Evolutionary conservation across 2,888 invertebrate genomes (phyloP), one percentile per base, ranked within the genome.

Genomic region (Smittia aterrima): DNA sequence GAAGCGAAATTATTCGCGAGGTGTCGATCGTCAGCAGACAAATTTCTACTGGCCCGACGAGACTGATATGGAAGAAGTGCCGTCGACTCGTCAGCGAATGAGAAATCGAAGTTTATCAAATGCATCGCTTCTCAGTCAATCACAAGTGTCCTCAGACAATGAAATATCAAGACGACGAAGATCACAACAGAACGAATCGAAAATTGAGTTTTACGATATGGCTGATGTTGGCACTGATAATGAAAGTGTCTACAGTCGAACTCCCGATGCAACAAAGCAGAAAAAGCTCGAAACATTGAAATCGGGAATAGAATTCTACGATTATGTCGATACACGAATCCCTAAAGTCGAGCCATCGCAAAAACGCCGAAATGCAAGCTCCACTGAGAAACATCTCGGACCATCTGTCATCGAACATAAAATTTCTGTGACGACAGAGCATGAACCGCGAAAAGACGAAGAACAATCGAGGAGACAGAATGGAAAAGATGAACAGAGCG

Each of bases 21-120:
- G 74, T 1, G 79, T 78, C 0, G 79, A 83, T 78, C 82, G 83
- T 1, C 80, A 80, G 75, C 79, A 81, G 75, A 81, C 83, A 20
- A 80, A 83, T 58, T 80, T 83, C 75, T 83, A 81, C 76, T 83
- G 83, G 83, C 83, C 83, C 0, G 82, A 83, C 73, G 83, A 83
- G 20, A 73, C 54, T 9, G 66, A 68, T n/a, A 0, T 54, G 7
- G 78, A 80, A 0, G 77, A 79, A 13, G 77, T 78, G 4, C 80
- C 22, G 7, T 20, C 66, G 9, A 2, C 66, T 1, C 18, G 74
- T n/a, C 40, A 53, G 25, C 24, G 66, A 40, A 47, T 64, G 47
- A 74, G 74, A 66, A 74, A 66, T 47, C 18, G 66, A 13, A 66
- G 66, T 9, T 6, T 66, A 24, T 74, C 74, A 11, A 66, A 38